A percentile compares a stretch with the other conserved stretches of the same genome.
Evolutionary conservation across 2,888 invertebrate genomes (phyloP).

Genomic region (Phasia obesa): DNA sequence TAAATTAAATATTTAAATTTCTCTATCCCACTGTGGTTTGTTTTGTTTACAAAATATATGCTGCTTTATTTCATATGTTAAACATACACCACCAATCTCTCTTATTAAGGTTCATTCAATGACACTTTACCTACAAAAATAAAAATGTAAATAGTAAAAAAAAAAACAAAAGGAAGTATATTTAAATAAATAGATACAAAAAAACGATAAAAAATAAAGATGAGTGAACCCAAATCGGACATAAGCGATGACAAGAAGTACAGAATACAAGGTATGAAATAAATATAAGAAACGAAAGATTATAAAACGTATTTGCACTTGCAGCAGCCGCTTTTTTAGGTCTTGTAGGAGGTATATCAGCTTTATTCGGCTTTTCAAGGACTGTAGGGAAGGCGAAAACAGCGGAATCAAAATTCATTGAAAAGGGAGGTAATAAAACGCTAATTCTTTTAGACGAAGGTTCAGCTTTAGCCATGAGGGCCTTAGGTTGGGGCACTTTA

Average conservation of each 20-base stretch:
- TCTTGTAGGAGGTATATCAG: constrained; percentile 86
- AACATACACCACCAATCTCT: constrained; percentile 14
- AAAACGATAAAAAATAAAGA: constrained; percentile 55
- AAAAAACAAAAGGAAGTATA: constrained; percentile 33
- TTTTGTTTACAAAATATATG: background rate
- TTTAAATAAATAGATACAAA: constrained; percentile 21
- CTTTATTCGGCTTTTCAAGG: constrained; percentile 91
- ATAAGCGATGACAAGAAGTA: constrained; percentile 64
- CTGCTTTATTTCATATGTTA: background rate
- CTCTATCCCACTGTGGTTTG: background rate
- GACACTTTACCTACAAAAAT: constrained; percentile 21
- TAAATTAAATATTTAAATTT: background rate
- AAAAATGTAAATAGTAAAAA: constrained; percentile 52
- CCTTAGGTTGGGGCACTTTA: constrained; percentile 93
- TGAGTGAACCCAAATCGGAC: constrained; percentile 57
- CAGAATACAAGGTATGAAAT: constrained; percentile 64
- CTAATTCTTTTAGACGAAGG: constrained; percentile 89
- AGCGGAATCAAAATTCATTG: constrained; percentile 90
- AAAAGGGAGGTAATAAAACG: constrained; percentile 87
- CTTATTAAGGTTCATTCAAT: constrained; percentile 29
- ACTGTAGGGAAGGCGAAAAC: constrained; percentile 90
- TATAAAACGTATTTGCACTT: constrained; percentile 57
- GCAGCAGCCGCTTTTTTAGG: constrained; percentile 81
- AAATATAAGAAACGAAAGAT: background rate
- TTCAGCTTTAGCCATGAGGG: constrained; percentile 90